Percentiles rank a stretch among this genome's conserved stretches.
These are phyloP conservation scores for Mythimna lalbum DNA, from an alignment of 2,888 invertebrate species.

Conservation along the genomic window DNA sequence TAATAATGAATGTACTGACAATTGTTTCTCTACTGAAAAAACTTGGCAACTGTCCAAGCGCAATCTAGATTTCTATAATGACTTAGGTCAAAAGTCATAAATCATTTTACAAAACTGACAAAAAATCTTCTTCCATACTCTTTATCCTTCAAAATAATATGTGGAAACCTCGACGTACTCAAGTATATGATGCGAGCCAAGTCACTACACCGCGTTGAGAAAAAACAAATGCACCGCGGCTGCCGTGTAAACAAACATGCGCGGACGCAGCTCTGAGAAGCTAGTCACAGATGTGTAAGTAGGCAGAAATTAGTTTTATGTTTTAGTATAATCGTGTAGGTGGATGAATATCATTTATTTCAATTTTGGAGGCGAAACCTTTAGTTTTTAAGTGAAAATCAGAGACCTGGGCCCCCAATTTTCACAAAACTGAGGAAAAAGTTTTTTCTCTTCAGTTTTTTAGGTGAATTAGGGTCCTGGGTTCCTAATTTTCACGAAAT, in stretches of 20 bases:
- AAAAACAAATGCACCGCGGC: constrained; percentile 83
- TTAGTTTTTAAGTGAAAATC: no score
- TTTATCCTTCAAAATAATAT: constrained; percentile 43
- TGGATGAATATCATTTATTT: no score
- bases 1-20: constrained; percentile 33
- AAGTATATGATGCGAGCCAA: constrained; percentile 71
- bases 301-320: constrained; percentile 39
- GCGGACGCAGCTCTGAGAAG: constrained; percentile 53
- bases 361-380: no score
- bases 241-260: constrained; percentile 81
- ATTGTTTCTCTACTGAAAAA: constrained; percentile 7
- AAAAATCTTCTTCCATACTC: constrained; percentile 13
- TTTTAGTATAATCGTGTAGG: no score
- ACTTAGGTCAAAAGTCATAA: constrained; percentile 17
- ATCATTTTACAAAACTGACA: constrained; percentile 27
- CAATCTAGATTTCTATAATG: constrained; percentile 14
- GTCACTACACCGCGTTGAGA: constrained; percentile 75
- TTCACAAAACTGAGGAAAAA: no score
- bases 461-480: no score
- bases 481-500: no score
- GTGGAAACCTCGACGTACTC: constrained; percentile 65
- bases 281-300: constrained; percentile 61
- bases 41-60: constrained; percentile 1
- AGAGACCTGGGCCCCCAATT: no score
- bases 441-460: no score